These are phyloP conservation scores for Botrylloides violaceus DNA, from an alignment of 23 tunicate genomes.

Conservation along the genomic window DNA sequence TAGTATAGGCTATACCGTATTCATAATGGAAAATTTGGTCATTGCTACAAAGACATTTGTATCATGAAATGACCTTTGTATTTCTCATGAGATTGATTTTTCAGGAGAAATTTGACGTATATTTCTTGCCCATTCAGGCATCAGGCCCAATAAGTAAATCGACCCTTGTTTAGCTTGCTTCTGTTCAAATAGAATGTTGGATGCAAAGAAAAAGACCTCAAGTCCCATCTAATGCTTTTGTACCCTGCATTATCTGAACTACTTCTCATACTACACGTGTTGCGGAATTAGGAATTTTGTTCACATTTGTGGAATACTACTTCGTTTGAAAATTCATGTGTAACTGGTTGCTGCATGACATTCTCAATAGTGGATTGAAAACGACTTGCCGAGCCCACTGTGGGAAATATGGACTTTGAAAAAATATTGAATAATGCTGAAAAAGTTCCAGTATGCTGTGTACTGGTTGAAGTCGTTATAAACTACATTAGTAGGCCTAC, in stretches of 20 bases:
- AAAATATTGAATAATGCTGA: not conserved
- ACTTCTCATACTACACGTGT: not conserved
- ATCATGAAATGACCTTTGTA: too few relatives aligned
- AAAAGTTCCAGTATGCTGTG: not conserved
- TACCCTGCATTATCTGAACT: not conserved
- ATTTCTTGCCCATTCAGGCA: not conserved
- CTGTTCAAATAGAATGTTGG: not conserved
- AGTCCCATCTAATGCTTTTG: not conserved
- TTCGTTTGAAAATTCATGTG: not conserved
- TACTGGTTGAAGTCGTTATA: not conserved
- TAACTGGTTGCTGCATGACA: not conserved
- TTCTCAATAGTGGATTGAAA: not conserved
- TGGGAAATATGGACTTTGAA: slow-evolving; percentile 5
- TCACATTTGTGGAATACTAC: not conserved
- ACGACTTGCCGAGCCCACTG: not conserved
- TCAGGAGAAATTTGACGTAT: too few relatives aligned
- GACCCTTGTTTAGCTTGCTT: not conserved
- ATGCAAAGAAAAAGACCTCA: not conserved
- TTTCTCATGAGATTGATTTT: too few relatives aligned
- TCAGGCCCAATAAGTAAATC: not conserved
- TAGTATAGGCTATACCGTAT: too few relatives aligned
- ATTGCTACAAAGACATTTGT: too few relatives aligned
- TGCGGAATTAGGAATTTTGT: not conserved
- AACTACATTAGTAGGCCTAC: not conserved
- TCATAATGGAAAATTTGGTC: too few relatives aligned